Base-by-base conservation (phyloP, 1,140 invertebrate species). In the Lanistes nyassanus region DNA sequence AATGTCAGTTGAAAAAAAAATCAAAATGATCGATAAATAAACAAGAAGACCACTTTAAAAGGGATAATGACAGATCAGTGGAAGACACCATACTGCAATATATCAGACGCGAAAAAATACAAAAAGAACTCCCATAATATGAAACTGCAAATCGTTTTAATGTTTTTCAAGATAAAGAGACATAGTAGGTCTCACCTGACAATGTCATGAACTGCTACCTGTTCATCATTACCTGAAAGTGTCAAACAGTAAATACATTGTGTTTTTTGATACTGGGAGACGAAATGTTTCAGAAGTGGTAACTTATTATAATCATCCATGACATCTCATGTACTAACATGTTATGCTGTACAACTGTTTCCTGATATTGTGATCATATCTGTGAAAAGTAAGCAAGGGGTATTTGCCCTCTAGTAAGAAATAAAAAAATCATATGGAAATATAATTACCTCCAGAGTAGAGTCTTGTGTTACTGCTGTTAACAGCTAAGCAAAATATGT, bases 401-500 rank as follows among this genome's bases (percentile, higher is more conserved):
- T 60, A 36, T 42, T 60, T 29, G 19, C 21, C 16, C 36, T 4
- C 37, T 1, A 68, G 26, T 29, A 51, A 26, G 34, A 21, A 37
- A 34, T 9, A 47, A 23, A 36, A 13, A 64, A n/a, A 58, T 9
- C 16, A 37, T 55, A 21, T 34, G 13, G 26, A 42, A 31, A 62
- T n/a, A 56, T 23, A 62, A 76, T 81, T 83, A 87, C 90, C 96
- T 75, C 95, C 97, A 47, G 97, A 98, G 88, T 96, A 96, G 81
- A 98, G 92, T 87, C 93, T 94, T 36, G 92, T 91, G 85, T 95
- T 95, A 56, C 92, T 91, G 78, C 91, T 93, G 81, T 96, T 94
- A 83, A 97, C 96, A 37, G 93, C 94, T 16, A 98, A 91, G 85
- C 95, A 96, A 88, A 98, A 98, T 78, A 98, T 97, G 88, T 98